Evolutionary conservation across 2,888 invertebrate genomes (phyloP).

Genomic region (Scaptomyza polygonia): DNA sequence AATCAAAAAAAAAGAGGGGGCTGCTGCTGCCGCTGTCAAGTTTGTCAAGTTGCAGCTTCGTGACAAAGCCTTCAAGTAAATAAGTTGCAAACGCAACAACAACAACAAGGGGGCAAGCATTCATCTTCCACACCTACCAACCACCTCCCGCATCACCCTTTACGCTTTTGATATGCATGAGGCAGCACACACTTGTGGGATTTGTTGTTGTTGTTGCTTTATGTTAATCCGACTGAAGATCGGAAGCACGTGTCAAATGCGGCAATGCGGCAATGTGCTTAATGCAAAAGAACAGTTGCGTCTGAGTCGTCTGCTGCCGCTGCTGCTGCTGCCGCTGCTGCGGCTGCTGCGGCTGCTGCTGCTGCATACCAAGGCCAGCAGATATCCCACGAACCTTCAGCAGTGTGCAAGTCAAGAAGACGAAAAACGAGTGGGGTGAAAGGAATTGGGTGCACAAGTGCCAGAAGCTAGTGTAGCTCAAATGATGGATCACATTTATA

Average conservation of each 20-base stretch:
- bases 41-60: constrained; percentile 38
- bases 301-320: constrained; percentile 7
- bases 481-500: constrained; percentile 56
- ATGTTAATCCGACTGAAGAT: constrained; percentile 66
- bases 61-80: constrained; percentile 47
- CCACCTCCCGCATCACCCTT: too few relatives aligned
- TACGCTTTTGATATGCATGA: constrained; percentile 65
- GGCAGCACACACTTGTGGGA: constrained; percentile 74
- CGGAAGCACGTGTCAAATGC: constrained; percentile 84
- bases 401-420: neutral
- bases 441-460: constrained; percentile 20
- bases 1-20: too few relatives aligned
- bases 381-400: constrained; percentile 17
- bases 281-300: constrained; percentile 56
- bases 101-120: constrained; percentile 10
- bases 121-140: neutral
- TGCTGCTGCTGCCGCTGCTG: constrained; percentile 1
- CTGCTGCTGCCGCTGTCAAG: constrained; percentile 21
- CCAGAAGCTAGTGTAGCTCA: constrained; percentile 30
- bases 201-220: constrained; percentile 60
- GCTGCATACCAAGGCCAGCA: constrained; percentile 42
- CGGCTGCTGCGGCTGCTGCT: neutral
- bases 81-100: constrained; percentile 28
- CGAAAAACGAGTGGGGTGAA: neutral
- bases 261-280: constrained; percentile 47